Percentiles rank a stretch among this genome's conserved stretches.
Conservation (phyloP, 2,797 vertebrate genomes). For the Acanthornis magna region DNA sequence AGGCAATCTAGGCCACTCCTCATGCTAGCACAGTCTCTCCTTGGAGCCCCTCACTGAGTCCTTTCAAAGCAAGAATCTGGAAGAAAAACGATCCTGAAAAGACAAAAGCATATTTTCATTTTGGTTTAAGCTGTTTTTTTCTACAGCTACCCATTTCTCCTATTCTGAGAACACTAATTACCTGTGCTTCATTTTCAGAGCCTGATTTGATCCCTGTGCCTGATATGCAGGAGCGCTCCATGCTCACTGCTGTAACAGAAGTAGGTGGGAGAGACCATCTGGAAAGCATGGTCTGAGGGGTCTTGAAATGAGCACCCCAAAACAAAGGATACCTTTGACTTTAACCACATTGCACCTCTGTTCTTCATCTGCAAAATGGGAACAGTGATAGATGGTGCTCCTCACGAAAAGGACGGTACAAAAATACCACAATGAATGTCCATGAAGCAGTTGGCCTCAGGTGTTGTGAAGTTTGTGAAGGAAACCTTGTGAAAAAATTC, state of each 20-base stretch:
- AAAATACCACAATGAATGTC: background rate
- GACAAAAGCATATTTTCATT: background rate
- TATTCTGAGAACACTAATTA: background rate
- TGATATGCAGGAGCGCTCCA: accelerated
- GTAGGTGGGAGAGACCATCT: background rate
- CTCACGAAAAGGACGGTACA: background rate
- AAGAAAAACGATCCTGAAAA: background rate
- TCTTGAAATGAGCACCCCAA: background rate
- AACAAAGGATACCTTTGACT: background rate
- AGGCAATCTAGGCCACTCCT: background rate
- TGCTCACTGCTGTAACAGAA: background rate
- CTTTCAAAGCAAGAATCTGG: background rate
- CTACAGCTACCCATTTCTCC: background rate
- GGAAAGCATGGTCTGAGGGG: background rate
- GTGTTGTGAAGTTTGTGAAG: background rate
- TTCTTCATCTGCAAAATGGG: background rate
- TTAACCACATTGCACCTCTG: background rate
- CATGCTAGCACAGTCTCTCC: background rate
- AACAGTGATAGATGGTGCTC: background rate
- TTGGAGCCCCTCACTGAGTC: background rate
- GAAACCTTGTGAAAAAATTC: background rate
- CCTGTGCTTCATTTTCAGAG: background rate
- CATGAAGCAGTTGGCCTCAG: background rate
- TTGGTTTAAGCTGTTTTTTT: background rate
- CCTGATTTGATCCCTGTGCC: background rate